Evolutionary conservation across 2,888 invertebrate genomes (phyloP).

Genomic region (Pyralis farinalis): DNA sequence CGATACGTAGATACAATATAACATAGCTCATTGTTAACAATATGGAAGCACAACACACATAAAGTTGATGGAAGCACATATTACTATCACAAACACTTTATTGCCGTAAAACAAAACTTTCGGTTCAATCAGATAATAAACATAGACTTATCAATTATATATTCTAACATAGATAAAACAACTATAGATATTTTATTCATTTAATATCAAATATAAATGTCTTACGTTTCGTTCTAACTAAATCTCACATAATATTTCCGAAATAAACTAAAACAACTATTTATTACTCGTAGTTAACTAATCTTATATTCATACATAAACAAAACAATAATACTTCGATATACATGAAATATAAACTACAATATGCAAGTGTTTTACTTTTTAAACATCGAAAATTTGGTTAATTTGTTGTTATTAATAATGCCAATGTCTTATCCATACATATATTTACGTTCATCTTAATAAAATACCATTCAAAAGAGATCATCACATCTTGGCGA

Average conservation of each 20-base stretch:
- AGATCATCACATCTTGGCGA: slow-evolving; percentile 39
- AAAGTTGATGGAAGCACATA: slow-evolving; percentile 1
- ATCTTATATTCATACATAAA: slow-evolving; percentile 18
- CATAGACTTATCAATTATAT: not conserved
- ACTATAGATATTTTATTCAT: not conserved
- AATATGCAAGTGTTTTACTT: not conserved
- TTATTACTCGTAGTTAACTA: not conserved
- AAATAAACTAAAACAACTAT: not conserved
- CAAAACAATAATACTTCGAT: not conserved
- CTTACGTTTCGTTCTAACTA: not conserved
- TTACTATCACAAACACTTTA: not conserved
- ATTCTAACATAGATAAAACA: not conserved
- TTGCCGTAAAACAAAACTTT: not conserved
- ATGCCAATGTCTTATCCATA: not conserved
- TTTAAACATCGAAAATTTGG: too few relatives aligned
- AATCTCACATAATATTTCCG: not conserved
- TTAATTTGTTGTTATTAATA: not conserved
- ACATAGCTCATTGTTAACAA: not conserved
- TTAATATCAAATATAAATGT: not conserved
- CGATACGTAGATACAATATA: not conserved
- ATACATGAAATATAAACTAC: not conserved
- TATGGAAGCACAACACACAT: not conserved
- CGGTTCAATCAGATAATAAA: not conserved
- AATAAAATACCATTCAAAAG: slow-evolving; percentile 48
- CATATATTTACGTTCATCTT: slow-evolving; percentile 6